Percentiles rank a stretch among this genome's conserved stretches.
phyloP scores from a whole-genome alignment of 2,888 invertebrate species.

The Napeogenes inachia region DNA sequence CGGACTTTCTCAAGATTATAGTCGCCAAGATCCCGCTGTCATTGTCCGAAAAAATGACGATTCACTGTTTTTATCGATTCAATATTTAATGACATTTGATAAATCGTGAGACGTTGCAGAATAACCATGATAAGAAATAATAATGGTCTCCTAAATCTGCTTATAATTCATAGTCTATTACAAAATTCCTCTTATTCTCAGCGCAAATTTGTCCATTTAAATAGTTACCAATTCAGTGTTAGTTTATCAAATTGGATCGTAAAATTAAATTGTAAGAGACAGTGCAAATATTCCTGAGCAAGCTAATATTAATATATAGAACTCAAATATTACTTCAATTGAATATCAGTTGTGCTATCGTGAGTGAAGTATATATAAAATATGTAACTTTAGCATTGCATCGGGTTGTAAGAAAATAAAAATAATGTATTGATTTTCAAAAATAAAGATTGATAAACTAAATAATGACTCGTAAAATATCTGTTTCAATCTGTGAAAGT shows the following conservation, averaged over 20 bases:
- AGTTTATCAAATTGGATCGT: constrained; percentile 32
- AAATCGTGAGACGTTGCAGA: not conserved
- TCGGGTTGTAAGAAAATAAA: not conserved
- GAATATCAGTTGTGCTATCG: constrained; percentile 3
- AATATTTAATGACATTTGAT: constrained; percentile 14
- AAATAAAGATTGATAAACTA: too few relatives aligned
- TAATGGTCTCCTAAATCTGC: constrained; percentile 20
- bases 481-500: too few relatives aligned
- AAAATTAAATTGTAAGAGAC: constrained; percentile 29
- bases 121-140: constrained; percentile 4
- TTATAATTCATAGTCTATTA: constrained; percentile 48
- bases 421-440: too few relatives aligned
- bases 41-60: constrained; percentile 13
- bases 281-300: constrained; percentile 14
- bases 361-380: not conserved
- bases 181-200: constrained; percentile 45
- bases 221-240: constrained; percentile 38
- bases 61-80: constrained; percentile 20
- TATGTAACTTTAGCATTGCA: not conserved
- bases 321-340: not conserved
- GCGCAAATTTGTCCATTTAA: constrained; percentile 40
- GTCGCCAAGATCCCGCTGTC: constrained; percentile 16
- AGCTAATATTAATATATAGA: constrained; percentile 4
- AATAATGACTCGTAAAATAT: too few relatives aligned
- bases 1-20: constrained; percentile 12